phyloP scores from a whole-genome alignment of 2,797 vertebrate genomes.

The Diplodus puntazzo region DNA sequence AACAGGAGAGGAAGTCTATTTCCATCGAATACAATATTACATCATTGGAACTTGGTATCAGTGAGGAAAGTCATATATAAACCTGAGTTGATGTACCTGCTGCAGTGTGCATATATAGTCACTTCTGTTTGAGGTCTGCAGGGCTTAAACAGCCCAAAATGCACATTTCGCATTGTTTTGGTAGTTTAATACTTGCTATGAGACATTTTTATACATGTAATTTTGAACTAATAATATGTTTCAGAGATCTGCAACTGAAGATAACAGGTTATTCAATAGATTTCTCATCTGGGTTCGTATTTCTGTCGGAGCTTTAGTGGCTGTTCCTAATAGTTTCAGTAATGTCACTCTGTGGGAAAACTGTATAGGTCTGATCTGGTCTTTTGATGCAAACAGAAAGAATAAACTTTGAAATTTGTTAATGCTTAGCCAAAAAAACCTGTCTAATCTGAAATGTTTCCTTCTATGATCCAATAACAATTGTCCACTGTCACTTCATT shows the following conservation, averaged over 20 bases:
- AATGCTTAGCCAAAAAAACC: not conserved
- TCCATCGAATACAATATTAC: conserved; percentile 18
- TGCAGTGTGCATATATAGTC: not conserved
- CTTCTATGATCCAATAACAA: conserved; percentile 3
- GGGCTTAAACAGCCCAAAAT: not conserved
- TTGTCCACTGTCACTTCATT: conserved; percentile 5
- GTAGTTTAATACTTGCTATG: not conserved
- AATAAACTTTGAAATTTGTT: not conserved
- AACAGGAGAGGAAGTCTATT: conserved; percentile 19
- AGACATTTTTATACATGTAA: not conserved
- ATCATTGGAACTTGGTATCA: not conserved
- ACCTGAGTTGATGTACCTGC: not conserved
- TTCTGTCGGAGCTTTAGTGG: not conserved
- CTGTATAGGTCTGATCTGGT: not conserved
- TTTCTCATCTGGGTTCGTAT: not conserved
- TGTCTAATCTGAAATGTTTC: not conserved
- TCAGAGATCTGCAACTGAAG: not conserved
- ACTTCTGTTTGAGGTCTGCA: too few relatives aligned
- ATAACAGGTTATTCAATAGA: not conserved
- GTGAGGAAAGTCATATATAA: not conserved
- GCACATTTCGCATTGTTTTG: conserved; percentile 2
- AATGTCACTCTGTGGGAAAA: too few relatives aligned
- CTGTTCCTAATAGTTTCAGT: too few relatives aligned
- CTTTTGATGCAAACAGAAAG: conserved; percentile 4
- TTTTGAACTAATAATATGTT: not conserved